phyloP scores from a whole-genome alignment of 2,113 vertebrate genomes.

The Corythaeola cristata region DNA sequence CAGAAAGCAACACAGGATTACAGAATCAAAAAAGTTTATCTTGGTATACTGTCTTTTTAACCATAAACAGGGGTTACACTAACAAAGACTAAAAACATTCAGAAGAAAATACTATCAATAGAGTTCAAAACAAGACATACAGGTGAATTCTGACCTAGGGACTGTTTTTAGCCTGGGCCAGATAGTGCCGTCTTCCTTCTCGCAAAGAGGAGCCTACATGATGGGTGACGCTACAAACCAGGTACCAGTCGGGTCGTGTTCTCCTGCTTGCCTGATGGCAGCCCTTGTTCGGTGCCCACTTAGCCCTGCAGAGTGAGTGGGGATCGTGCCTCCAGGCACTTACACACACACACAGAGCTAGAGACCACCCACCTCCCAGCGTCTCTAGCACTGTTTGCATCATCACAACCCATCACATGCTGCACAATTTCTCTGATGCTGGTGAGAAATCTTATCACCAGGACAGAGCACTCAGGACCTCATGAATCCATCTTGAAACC shows the following conservation, averaged over 20 bases:
- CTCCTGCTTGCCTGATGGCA: not conserved
- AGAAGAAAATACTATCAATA: not conserved
- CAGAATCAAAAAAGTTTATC: not conserved
- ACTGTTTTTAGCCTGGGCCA: not conserved
- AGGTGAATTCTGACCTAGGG: not conserved
- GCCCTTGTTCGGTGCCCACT: not conserved
- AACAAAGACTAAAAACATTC: not conserved
- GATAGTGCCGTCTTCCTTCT: not conserved
- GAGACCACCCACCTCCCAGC: not conserved
- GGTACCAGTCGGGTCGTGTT: rapidly evolving
- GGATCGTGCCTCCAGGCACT: not conserved
- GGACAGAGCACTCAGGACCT: not conserved
- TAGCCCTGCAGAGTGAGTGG: too few species aligned
- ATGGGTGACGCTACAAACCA: rapidly evolving
- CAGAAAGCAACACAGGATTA: not conserved
- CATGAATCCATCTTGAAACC: not conserved
- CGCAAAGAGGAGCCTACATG: rapidly evolving
- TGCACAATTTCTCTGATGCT: not conserved
- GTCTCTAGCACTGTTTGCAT: not conserved
- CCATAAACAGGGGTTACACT: not conserved
- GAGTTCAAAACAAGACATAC: not conserved
- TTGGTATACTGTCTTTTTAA: not conserved
- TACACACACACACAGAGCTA: too few species aligned
- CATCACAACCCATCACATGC: rapidly evolving
- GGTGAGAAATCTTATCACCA: not conserved